Evolutionary conservation across 2,797 vertebrate genomes (phyloP).

Genomic region (Coreius guichenoti): DNA sequence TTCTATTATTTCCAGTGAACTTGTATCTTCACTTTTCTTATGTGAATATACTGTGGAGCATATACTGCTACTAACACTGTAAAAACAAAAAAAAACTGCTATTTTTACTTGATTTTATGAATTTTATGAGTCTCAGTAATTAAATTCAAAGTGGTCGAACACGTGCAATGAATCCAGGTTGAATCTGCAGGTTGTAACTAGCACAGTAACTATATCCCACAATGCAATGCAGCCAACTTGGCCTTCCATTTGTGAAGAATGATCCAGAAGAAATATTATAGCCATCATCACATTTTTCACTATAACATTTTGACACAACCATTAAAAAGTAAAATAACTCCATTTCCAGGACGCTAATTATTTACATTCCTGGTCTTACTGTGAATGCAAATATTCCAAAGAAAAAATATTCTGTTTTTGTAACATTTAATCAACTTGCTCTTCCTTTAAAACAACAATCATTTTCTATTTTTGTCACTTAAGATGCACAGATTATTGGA

Average conservation of each 20-base stretch:
- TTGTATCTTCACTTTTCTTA: background rate
- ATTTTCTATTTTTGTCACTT: background rate
- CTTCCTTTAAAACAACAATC: background rate
- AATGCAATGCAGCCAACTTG: background rate
- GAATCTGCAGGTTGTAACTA: background rate
- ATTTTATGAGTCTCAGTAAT: background rate
- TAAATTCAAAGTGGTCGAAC: background rate
- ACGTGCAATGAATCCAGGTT: background rate
- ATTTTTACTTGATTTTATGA: background rate
- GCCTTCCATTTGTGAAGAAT: background rate
- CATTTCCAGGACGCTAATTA: background rate
- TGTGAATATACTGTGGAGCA: background rate
- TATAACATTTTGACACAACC: background rate
- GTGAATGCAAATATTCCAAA: background rate
- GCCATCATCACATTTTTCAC: background rate
- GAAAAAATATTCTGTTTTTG: no score
- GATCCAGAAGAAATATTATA: background rate
- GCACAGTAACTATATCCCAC: background rate
- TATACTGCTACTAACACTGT: background rate
- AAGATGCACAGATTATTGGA: background rate
- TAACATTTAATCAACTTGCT: background rate
- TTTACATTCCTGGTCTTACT: no score
- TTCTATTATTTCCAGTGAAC: background rate
- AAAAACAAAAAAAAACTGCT: no score
- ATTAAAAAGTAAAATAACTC: no score